phyloP scores from a whole-genome alignment of 2,797 vertebrate species.

The Oophaga sylvatica region DNA sequence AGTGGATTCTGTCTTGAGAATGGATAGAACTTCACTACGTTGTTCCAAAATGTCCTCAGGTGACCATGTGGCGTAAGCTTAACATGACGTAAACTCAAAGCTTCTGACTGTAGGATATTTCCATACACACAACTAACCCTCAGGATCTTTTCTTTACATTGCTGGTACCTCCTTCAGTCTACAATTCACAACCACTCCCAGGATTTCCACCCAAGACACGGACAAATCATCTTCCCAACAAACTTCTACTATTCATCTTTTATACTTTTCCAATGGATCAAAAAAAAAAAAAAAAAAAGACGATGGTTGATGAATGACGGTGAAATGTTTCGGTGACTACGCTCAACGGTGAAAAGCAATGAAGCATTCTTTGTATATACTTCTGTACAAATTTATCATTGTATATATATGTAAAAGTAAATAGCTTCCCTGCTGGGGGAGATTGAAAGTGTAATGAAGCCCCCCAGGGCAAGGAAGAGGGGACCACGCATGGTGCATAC shows the following conservation, averaged over 20 bases:
- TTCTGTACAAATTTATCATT: constrained; percentile 52
- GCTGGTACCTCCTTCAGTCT: constrained; percentile 35
- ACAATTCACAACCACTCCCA: constrained; percentile 26
- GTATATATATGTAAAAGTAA: constrained; percentile 57
- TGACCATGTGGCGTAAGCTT: constrained; percentile 46
- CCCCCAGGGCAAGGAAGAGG: constrained; percentile 36
- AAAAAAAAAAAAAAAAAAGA: constrained; percentile 6
- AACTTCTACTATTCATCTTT: constrained; percentile 27
- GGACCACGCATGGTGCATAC: constrained; percentile 39
- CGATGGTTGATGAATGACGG: background rate
- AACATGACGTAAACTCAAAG: constrained; percentile 42
- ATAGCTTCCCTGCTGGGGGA: constrained; percentile 46
- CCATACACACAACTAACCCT: constrained; percentile 43
- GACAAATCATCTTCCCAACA: constrained; percentile 12
- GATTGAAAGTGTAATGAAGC: constrained; percentile 24
- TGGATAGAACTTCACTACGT: constrained; percentile 37
- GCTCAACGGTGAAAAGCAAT: constrained; percentile 30
- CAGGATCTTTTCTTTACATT: constrained; percentile 50
- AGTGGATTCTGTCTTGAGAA: constrained; percentile 42
- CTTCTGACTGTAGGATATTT: constrained; percentile 26
- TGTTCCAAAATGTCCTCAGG: constrained; percentile 55
- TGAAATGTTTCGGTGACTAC: constrained; percentile 22
- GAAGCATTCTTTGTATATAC: constrained; percentile 47
- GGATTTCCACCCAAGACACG: constrained; percentile 31
- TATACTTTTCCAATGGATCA: constrained; percentile 41